Evolutionary conservation across 2,888 invertebrate genomes (phyloP), one percentile per base, ranked within the genome.

Genomic region (Ochropleura plecta): DNA sequence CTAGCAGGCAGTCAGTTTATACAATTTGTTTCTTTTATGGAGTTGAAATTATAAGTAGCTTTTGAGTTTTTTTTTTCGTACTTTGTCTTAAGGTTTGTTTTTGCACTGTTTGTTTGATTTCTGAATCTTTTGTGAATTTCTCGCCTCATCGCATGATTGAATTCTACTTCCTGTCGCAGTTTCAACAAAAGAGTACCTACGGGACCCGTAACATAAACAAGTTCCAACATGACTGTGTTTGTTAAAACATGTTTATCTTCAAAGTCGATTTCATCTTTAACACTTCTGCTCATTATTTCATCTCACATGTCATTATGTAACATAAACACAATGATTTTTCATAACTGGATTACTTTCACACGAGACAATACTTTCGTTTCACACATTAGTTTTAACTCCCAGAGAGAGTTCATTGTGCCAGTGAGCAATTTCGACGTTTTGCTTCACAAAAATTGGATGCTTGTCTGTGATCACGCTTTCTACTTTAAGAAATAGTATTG

Each of bases 341-440:
- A 73, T 81, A 76, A 73, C 77, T 85, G 74, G 74, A 83, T 88
- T 88, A 89, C 91, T 93, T 93, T 92, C 91, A 88, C 86, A 86
- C 77, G 76, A 84, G 85, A 91, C 89, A 89, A 90, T 92, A 91
- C 90, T 90, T 90, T 90, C 88, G 79, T 89, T 92, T 92, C 90
- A 88, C 91, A 90, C 91, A 89, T 89, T 88, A 89, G 82, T 85
- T 89, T 89, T 87, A 87, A 87, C 84, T 85, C 81, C 71, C 82
- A 80, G 86, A 79, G 87, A 86, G 89, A 90, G 78, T 48, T 70
- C 83, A 66, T 82, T 82, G 81, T 82, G 76, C 62, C 68, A 86
- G 72, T 68, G 83, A 82, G 76, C 64, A 87, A 87, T 86, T 88
- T 88, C 79, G 82, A 88, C 84, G 84, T 81, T 87, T 88, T 85